Conservation (phyloP, 2,797 vertebrate genomes). For the Neosilurus mollespiculum region DNA sequence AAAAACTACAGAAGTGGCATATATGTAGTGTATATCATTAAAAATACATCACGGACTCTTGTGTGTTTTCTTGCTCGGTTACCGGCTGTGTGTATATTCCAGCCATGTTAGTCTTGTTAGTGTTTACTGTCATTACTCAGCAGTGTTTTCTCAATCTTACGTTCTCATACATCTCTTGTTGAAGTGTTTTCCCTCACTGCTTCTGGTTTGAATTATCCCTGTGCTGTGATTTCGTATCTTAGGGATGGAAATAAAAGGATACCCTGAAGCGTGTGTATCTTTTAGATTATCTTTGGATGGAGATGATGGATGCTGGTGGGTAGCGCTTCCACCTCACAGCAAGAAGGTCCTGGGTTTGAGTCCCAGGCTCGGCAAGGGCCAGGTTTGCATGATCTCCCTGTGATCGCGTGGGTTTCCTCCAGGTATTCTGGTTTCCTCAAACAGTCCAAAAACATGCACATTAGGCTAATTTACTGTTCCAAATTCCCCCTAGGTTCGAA, state of each 20-base stretch:
- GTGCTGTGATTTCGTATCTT: neutral
- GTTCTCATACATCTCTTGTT: neutral
- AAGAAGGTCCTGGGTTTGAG: no score
- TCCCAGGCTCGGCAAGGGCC: no score
- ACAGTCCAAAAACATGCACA: no score
- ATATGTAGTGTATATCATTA: neutral
- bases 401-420: no score
- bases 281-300: neutral
- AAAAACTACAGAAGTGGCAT: neutral
- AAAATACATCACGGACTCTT: neutral
- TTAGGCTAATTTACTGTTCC: no score
- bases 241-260: neutral
- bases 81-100: neutral
- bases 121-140: conserved; percentile 1
- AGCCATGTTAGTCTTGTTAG: neutral
- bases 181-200: neutral
- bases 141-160: neutral
- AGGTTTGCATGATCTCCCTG: no score
- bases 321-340: no score
- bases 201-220: neutral
- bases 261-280: neutral
- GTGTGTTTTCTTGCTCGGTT: neutral
- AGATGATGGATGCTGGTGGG: neutral
- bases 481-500: no score
- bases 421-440: no score